A percentile compares a stretch with the other conserved stretches of the same genome.
Evolutionary conservation across 2,888 invertebrate genomes (phyloP).

Genomic region (Alsophila aescularia): DNA sequence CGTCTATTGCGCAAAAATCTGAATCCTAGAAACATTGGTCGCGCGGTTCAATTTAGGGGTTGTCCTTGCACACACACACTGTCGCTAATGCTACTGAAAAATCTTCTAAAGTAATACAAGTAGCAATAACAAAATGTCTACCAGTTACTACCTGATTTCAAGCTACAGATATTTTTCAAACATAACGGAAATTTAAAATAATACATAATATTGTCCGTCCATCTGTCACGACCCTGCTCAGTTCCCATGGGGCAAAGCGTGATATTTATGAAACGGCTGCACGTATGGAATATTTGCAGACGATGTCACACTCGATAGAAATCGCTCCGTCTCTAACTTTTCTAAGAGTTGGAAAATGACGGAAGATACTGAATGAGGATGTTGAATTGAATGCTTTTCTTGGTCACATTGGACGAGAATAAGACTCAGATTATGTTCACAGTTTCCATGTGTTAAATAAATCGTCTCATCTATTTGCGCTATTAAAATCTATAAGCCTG

Average conservation of each 20-base stretch:
- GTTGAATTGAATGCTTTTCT: neutral
- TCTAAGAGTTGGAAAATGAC: neutral
- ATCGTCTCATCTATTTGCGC: too few species aligned
- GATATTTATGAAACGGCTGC: slow-evolving; percentile 45
- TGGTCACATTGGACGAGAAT: neutral
- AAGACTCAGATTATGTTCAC: too few species aligned
- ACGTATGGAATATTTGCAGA: slow-evolving; percentile 44
- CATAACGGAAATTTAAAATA: slow-evolving; percentile 17
- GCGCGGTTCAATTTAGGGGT: too few species aligned
- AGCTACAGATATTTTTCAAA: neutral
- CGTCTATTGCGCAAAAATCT: too few species aligned
- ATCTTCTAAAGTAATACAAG: neutral
- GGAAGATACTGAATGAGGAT: neutral
- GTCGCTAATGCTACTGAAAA: neutral
- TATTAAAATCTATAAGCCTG: too few species aligned
- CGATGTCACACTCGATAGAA: slow-evolving; percentile 13
- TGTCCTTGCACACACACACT: too few species aligned
- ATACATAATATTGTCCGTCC: slow-evolving; percentile 17
- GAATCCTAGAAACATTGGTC: too few species aligned
- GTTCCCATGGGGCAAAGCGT: slow-evolving; percentile 41
- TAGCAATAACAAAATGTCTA: neutral
- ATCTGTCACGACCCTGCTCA: slow-evolving; percentile 31
- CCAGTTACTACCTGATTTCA: neutral
- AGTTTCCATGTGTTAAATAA: too few species aligned
- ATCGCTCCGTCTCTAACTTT: slow-evolving; percentile 2